A percentile compares a stretch with the other conserved stretches of the same genome.
Evolutionary conservation across 2,113 vertebrate species (phyloP).

Genomic region (Oryzias curvinotus): DNA sequence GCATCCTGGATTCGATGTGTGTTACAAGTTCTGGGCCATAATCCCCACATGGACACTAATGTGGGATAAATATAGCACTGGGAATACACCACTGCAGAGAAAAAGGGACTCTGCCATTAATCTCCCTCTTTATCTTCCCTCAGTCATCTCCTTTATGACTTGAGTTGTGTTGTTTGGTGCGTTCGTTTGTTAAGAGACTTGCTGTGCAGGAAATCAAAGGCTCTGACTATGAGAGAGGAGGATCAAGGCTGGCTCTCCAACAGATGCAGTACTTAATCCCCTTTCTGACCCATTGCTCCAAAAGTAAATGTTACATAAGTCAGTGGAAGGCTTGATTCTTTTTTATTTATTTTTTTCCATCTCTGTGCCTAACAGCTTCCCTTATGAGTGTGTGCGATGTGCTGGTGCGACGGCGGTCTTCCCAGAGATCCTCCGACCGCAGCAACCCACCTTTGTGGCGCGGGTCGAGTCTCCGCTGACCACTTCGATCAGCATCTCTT

Average conservation of each 20-base stretch:
- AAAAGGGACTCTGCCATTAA: neutral
- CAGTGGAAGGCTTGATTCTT: slow-evolving; percentile 18
- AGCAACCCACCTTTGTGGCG: slow-evolving; percentile 76
- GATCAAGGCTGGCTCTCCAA: slow-evolving; percentile 55
- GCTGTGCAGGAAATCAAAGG: slow-evolving; percentile 19
- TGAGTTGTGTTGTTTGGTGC: slow-evolving; percentile 5
- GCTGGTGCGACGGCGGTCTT: slow-evolving; percentile 1
- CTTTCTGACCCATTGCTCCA: slow-evolving; percentile 71
- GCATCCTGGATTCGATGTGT: slow-evolving; percentile 26
- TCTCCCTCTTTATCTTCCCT: neutral
- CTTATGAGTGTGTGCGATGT: neutral
- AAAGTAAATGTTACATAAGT: slow-evolving; percentile 61
- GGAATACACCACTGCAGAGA: neutral
- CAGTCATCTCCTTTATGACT: slow-evolving; percentile 1
- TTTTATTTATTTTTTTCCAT: slow-evolving; percentile 21
- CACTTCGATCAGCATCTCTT: slow-evolving; percentile 79
- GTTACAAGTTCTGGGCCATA: slow-evolving; percentile 27
- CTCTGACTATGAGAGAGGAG: slow-evolving; percentile 33
- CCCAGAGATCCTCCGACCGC: neutral
- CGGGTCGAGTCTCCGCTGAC: slow-evolving; percentile 75
- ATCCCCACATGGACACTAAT: slow-evolving; percentile 36
- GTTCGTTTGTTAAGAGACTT: slow-evolving; percentile 16
- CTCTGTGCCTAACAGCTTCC: slow-evolving; percentile 16
- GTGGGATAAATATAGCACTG: slow-evolving; percentile 23
- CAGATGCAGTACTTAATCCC: slow-evolving; percentile 71